Evolutionary conservation across 2,113 vertebrate genomes (phyloP), one percentile per base, ranked within the genome.

Genomic region (Plecotus auritus): DNA sequence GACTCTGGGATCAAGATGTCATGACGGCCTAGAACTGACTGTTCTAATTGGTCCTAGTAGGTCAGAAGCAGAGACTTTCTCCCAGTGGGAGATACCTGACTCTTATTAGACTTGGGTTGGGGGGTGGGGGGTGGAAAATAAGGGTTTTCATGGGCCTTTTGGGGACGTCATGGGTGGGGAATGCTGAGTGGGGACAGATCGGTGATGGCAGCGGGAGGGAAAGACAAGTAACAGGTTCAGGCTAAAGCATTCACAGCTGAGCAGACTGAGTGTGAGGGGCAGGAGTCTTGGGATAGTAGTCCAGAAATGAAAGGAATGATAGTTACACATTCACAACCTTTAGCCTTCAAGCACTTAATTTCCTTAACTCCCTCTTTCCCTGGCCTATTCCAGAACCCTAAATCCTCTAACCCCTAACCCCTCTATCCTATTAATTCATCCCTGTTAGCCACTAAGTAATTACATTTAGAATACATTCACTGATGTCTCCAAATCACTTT

Each of bases 1-100:
- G 83, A 14, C n/a, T 69, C 32, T 32, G 82, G 76, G 66, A 69
- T 93, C 81, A 47, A 30, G 70, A 51, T 78, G 66, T 37, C 76
- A 9, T 7, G 9, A 64, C 11, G 66, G 85, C 66, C 73, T 78
- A 82, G 54, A 88, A 70, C 35, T 88, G 80, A 88, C 81, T 82
- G 67, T 66, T 76, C 88, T 86, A 83, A 87, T 86, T 40, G 49
- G 69, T 69, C 83, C 74, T 92, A 61, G 51, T 22, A 66, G 56
- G 42, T 90, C 54, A 96, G 86, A 94, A 88, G 69, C 30, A 81
- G 78, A 23, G 51, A 69, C 66, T 81, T 91, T 70, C 40, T 89
- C 76, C 69, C 70, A 37, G 47, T 73, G 32, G 67, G 59, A 82
- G 76, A 22, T 81, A 49, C 8, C 28, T 66, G 90, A 85, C 47